Evolutionary conservation across 2,797 vertebrate genomes (phyloP), one percentile per base, ranked within the genome.

Genomic region (Bucorvus abyssinicus): DNA sequence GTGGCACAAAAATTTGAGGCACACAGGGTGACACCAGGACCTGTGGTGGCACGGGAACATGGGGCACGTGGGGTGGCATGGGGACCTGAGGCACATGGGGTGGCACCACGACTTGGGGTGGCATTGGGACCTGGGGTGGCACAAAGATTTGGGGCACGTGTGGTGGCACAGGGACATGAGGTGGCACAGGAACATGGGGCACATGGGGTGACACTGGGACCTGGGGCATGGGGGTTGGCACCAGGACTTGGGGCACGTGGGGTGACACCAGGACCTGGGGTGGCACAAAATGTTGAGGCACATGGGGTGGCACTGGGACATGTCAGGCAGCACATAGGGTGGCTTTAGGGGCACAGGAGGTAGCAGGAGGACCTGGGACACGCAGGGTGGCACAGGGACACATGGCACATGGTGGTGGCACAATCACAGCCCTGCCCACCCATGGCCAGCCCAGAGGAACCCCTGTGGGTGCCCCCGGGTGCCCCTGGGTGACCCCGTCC

Each of bases 391-490:
- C 30, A 26, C 10, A 3, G 30, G 70, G 70, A 20, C 56, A 4
- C 22, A n/a, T n/a, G 56, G n/a, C 47, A 49, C 23, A 7, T 7
- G 47, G 47, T 17, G 45, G 23, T 59, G 34, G 34, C 23, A 36
- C 32, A 21, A n/a, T 32, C 32, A 57, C n/a, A 34, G 23, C 64
- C 45, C 21, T 65, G 40, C 59, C 36, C 12, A 10, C 27, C 14
- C 3, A 26, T 2, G 4, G 47, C 47, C 68, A 14, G 17, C 57
- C 47, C 3, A 0, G 30, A 4, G 55, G 34, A 60, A 73, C 40
- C 16, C 49, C 49, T 12, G 1, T 0, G 56, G 38, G 38, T 40
- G 45, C 45, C 45, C 16, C 11, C 20, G 7, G 52, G 56, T 77
- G 45, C 45, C 45, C 10, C 45, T 17, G 8, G 52, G 56, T 81